Evolutionary conservation across 2,888 invertebrate genomes (phyloP).

Genomic region (Ischnura elegans): DNA sequence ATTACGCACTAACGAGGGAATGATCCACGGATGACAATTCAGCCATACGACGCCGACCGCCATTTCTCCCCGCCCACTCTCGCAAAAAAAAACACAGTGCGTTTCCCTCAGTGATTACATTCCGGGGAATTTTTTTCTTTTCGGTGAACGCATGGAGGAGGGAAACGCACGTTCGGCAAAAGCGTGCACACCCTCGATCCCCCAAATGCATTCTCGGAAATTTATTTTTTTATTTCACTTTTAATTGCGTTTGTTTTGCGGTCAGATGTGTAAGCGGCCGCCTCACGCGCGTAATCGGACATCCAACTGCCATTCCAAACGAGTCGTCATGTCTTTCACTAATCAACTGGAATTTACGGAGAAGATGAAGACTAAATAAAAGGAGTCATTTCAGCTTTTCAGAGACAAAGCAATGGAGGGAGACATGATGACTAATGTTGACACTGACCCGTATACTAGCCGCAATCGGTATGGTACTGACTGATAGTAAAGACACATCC

Average conservation of each 20-base stretch:
- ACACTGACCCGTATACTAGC: no score
- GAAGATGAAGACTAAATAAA: not conserved
- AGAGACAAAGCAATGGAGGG: not conserved
- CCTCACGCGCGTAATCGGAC: not conserved
- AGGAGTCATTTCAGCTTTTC: not conserved
- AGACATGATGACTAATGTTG: no score
- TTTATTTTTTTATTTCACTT: not conserved
- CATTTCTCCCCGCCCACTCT: not conserved
- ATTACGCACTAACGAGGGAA: constrained; percentile 66
- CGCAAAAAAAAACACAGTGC: not conserved
- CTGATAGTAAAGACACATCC: no score
- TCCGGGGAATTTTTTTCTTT: not conserved
- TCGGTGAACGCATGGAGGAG: not conserved
- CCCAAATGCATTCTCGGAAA: not conserved
- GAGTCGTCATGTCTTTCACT: not conserved
- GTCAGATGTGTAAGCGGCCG: not conserved
- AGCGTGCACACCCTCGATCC: not conserved
- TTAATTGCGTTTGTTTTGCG: not conserved
- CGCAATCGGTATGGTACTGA: no score
- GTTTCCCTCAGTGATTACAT: not conserved
- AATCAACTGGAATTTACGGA: not conserved
- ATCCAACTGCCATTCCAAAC: not conserved
- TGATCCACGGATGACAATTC: constrained; percentile 65
- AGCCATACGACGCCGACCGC: constrained; percentile 49
- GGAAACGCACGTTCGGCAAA: not conserved